These are phyloP conservation scores for Elephantulus edwardii DNA, from an alignment of 2,113 vertebrate species.

Conservation along the genomic window DNA sequence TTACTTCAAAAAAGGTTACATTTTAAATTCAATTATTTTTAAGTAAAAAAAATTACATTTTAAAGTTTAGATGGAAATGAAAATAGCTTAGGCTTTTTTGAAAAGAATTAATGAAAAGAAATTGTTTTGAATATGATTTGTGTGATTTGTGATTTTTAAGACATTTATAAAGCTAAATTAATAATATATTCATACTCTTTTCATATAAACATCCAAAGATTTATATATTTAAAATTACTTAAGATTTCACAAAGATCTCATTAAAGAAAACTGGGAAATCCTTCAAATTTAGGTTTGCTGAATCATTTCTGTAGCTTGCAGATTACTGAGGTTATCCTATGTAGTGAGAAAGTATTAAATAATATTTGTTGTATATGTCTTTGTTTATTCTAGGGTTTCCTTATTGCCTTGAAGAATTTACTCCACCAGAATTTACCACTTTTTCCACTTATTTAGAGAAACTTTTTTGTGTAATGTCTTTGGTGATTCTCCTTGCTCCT, in stretches of 20 bases:
- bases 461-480: conserved; percentile 45
- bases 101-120: not conserved
- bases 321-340: not conserved
- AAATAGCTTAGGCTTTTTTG: not conserved
- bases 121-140: conserved; percentile 28
- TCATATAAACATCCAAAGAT: conserved; percentile 6
- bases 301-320: not conserved
- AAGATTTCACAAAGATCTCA: not conserved
- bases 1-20: conserved; percentile 24
- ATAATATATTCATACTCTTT: not conserved
- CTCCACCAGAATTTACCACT: not conserved
- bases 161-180: conserved; percentile 11
- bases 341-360: not conserved
- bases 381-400: conserved; percentile 15
- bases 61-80: conserved; percentile 9
- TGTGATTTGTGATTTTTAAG: conserved; percentile 43
- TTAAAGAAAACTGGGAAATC: conserved; percentile 9
- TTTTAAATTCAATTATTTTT: not conserved
- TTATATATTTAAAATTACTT: conserved; percentile 32
- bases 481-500: not conserved
- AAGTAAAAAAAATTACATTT: not conserved
- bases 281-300: not conserved
- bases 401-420: not conserved
- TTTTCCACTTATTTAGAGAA: not conserved
- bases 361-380: not conserved